phyloP scores from a whole-genome alignment of 2,888 invertebrate species.

The Buathra laborator region DNA sequence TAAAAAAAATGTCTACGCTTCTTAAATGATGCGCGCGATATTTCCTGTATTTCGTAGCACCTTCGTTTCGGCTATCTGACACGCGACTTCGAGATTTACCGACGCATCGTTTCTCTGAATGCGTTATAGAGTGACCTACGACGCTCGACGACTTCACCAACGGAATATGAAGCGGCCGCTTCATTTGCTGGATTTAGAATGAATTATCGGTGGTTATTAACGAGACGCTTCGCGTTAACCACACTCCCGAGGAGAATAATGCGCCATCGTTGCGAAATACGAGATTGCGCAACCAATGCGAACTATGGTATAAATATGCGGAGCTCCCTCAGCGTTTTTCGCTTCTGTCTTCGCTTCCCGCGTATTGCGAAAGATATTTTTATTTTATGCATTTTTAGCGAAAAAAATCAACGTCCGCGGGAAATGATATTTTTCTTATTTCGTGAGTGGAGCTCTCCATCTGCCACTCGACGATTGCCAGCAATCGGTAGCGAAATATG shows the following conservation, averaged over 20 bases:
- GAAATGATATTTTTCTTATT: background rate
- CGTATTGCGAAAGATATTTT: background rate
- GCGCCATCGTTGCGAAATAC: slow-evolving; percentile 64
- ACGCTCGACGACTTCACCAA: slow-evolving; percentile 40
- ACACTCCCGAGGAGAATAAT: slow-evolving; percentile 52
- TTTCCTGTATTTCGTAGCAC: slow-evolving; percentile 7
- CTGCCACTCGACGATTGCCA: background rate
- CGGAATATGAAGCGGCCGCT: slow-evolving; percentile 61
- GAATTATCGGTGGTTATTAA: slow-evolving; percentile 79
- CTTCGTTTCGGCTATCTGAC: slow-evolving; percentile 24
- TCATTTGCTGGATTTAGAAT: slow-evolving; percentile 79
- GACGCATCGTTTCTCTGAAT: slow-evolving; percentile 74
- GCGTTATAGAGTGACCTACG: slow-evolving; percentile 67
- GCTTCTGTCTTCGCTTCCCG: background rate
- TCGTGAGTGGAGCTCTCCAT: background rate
- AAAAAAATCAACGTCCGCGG: background rate
- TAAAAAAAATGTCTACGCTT: background rate
- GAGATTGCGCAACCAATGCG: slow-evolving; percentile 61
- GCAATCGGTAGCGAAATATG: background rate
- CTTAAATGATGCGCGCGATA: background rate
- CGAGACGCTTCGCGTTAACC: slow-evolving; percentile 52
- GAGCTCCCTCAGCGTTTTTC: slow-evolving; percentile 8
- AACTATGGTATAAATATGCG: no score
- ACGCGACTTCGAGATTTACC: slow-evolving; percentile 44
- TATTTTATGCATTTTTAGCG: background rate